A percentile compares a stretch with the other conserved stretches of the same genome.
These are phyloP conservation scores for Teleogryllus occipitalis DNA, from an alignment of 1,140 invertebrate species.

Conservation along the genomic window DNA sequence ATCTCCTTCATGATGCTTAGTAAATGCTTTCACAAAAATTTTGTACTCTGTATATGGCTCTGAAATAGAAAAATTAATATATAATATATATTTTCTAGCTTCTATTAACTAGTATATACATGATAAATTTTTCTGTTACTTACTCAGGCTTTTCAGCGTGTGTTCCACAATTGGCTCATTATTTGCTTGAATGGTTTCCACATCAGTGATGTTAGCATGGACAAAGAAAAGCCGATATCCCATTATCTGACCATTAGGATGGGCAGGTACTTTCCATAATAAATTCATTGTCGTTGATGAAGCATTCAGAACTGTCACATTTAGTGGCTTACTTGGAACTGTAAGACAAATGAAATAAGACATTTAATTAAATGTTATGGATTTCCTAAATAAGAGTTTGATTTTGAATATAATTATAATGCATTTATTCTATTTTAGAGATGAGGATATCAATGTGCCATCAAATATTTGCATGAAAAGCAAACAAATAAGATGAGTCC, in stretches of 20 bases:
- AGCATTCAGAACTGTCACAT: constrained; percentile 65
- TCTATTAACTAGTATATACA: not conserved
- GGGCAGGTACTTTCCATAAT: constrained; percentile 66
- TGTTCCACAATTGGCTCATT: constrained; percentile 33
- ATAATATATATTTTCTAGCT: not conserved
- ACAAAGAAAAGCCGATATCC: constrained; percentile 65
- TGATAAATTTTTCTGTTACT: constrained; percentile 33
- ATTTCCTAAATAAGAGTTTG: too few species aligned
- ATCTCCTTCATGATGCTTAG: constrained; percentile 61
- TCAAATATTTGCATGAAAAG: too few species aligned
- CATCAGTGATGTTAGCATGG: constrained; percentile 56
- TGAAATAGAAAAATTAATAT: constrained; percentile 38
- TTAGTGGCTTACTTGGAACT: constrained; percentile 75
- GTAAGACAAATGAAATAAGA: constrained; percentile 27
- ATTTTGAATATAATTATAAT: too few species aligned
- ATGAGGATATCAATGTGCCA: too few species aligned
- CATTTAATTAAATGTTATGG: not conserved
- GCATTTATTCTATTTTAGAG: too few species aligned
- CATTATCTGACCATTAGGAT: constrained; percentile 58
- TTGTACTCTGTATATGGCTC: constrained; percentile 75
- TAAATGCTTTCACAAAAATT: constrained; percentile 75
- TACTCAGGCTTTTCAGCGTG: constrained; percentile 49
- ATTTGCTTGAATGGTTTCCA: constrained; percentile 43
- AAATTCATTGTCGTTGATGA: constrained; percentile 67
- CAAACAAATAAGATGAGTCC: too few species aligned